A percentile compares a stretch with the other conserved stretches of the same genome.
These are phyloP conservation scores for Drymonia ruficornis DNA, from an alignment of 2,888 invertebrate species.

Conservation along the genomic window DNA sequence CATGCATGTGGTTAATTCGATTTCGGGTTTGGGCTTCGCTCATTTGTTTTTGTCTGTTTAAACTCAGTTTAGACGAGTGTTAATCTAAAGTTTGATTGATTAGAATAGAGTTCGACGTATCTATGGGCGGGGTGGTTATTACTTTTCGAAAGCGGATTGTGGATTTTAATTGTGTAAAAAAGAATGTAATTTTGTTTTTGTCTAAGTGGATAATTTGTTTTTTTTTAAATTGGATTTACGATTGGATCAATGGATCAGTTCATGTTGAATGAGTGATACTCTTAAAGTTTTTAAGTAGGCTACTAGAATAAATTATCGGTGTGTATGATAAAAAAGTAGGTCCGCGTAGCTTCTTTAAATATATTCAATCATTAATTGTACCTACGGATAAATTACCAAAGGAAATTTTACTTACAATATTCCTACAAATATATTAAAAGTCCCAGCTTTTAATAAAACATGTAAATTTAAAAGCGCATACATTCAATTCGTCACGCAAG, in stretches of 20 bases:
- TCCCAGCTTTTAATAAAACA: not conserved
- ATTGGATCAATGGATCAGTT: constrained; percentile 2
- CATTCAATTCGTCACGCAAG: constrained; percentile 39
- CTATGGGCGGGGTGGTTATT: constrained; percentile 60
- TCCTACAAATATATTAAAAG: not conserved
- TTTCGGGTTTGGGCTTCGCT: constrained; percentile 65
- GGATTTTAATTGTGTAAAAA: constrained; percentile 49
- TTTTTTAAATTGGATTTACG: constrained; percentile 9
- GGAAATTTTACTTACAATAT: no score
- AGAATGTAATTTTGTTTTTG: constrained; percentile 44
- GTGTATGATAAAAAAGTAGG: no score
- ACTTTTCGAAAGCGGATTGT: constrained; percentile 52
- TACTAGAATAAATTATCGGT: no score
- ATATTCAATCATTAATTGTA: no score
- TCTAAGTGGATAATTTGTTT: constrained; percentile 30
- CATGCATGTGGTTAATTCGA: constrained; percentile 80
- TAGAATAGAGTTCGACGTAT: constrained; percentile 63
- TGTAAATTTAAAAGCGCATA: not conserved
- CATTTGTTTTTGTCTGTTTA: constrained; percentile 78
- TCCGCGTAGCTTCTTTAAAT: no score
- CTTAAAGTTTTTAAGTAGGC: no score
- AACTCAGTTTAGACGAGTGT: constrained; percentile 64
- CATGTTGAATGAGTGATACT: not conserved
- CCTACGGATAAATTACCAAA: no score
- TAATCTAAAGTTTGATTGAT: constrained; percentile 81